Percentiles rank a stretch among this genome's conserved stretches.
These are phyloP conservation scores for Cepaea nemoralis DNA, from an alignment of 1,140 invertebrate species.

Conservation along the genomic window DNA sequence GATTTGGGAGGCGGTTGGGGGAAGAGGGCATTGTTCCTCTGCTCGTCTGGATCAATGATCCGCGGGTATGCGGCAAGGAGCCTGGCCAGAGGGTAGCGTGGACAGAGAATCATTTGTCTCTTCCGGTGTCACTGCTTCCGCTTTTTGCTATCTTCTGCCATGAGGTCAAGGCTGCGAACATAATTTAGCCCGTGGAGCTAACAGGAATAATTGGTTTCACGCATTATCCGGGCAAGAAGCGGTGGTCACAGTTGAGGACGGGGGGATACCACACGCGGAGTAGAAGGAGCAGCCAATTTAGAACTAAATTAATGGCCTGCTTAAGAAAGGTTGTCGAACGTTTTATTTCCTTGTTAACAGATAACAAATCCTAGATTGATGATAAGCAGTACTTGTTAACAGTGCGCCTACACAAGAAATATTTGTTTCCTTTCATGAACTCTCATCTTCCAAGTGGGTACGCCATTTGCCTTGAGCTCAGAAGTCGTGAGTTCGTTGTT, in stretches of 20 bases:
- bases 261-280: too few species aligned
- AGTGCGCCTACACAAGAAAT: too few species aligned
- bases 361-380: not conserved
- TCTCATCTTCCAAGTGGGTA: too few species aligned
- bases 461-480: too few species aligned
- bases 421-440: too few species aligned
- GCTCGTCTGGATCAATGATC: not conserved
- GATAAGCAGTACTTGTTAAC: too few species aligned
- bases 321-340: too few species aligned
- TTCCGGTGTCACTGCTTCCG: slow-evolving; percentile 5
- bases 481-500: too few species aligned
- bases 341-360: too few species aligned
- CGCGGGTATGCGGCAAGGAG: not conserved
- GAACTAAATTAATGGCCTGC: not conserved
- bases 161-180: slow-evolving; percentile 6
- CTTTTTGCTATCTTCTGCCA: too few species aligned
- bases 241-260: not conserved
- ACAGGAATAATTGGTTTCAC: not conserved
- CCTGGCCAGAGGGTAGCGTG: not conserved
- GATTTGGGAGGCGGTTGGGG: too few species aligned
- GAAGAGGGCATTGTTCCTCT: slow-evolving; percentile 7
- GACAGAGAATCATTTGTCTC: slow-evolving; percentile 14
- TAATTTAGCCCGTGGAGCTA: not conserved
- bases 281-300: too few species aligned
- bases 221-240: not conserved